Evolutionary conservation across 1,140 invertebrate species (phyloP).

Genomic region (Monomorium pharaonis): DNA sequence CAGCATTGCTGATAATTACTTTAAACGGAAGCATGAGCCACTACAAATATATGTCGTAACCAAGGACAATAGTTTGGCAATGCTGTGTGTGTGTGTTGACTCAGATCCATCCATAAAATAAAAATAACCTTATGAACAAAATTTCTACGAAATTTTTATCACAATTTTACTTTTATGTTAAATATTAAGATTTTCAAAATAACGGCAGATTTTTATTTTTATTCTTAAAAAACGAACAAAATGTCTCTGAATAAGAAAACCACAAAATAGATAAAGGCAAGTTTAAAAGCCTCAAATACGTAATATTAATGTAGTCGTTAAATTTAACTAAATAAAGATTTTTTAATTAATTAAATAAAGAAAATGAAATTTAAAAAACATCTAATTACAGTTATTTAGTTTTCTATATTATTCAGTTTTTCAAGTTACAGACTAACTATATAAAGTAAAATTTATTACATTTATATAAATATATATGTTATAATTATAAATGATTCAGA

Average conservation of each 20-base stretch:
- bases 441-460: neutral
- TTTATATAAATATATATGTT: neutral
- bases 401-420: no score
- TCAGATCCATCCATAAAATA: neutral
- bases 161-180: no score
- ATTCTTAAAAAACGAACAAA: neutral
- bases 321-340: no score
- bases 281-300: neutral
- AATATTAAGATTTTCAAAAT: no score
- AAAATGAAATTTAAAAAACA: neutral
- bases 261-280: neutral
- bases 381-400: neutral
- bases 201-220: neutral
- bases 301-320: neutral
- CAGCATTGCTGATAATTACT: neutral
- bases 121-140: neutral
- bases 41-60: no score
- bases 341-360: neutral
- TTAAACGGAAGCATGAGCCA: constrained; percentile 25
- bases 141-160: neutral
- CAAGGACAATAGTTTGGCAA: neutral
- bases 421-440: neutral
- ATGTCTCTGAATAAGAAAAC: neutral
- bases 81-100: neutral
- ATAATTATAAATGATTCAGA: neutral